Percentiles rank a stretch among this genome's conserved stretches.
Conservation (phyloP, 2,113 vertebrate genomes). For the Eurystomus gularis region DNA sequence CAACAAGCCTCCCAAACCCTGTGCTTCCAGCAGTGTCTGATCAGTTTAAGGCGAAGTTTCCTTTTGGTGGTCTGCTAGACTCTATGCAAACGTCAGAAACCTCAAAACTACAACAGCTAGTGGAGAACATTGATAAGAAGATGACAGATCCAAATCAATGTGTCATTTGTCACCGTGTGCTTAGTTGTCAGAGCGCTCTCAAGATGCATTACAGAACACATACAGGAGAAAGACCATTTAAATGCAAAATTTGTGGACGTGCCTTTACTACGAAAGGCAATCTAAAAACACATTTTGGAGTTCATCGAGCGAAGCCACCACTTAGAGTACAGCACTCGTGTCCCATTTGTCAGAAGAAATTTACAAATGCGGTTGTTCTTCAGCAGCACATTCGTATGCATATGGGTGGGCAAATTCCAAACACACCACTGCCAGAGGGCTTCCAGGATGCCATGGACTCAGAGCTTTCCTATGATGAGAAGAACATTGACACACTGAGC, state of each 20-base stretch:
- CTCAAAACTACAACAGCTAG: conserved; percentile 96
- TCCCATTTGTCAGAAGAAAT: conserved; percentile 99
- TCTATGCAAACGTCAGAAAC: conserved; percentile 99
- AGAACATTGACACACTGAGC: conserved; percentile 87
- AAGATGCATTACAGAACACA: conserved; percentile 99
- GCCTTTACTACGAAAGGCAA: conserved; percentile 99
- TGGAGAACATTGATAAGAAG: conserved; percentile 99
- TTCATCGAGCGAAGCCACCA: conserved; percentile 96
- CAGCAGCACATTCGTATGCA: conserved; percentile 99
- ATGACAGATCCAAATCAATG: conserved; percentile 99
- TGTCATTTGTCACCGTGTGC: conserved; percentile 95
- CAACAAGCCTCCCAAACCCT: conserved; percentile 81
- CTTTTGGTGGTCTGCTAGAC: conserved; percentile 96
- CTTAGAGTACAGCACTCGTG: conserved; percentile 97
- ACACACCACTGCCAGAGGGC: conserved; percentile 90
- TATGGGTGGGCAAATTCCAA: conserved; percentile 98
- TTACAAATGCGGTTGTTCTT: conserved; percentile 96
- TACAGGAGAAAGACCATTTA: conserved; percentile 97
- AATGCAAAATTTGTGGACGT: conserved; percentile 98
- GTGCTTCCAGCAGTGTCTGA: conserved; percentile 88
- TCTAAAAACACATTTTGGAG: conserved; percentile 98
- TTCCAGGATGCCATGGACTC: conserved; percentile 91
- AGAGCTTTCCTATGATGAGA: conserved; percentile 89
- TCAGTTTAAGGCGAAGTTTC: conserved; percentile 96
- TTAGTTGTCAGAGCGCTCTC: conserved; percentile 98